phyloP scores from a whole-genome alignment of 2,113 vertebrate genomes.

The Crotalus viridis region DNA sequence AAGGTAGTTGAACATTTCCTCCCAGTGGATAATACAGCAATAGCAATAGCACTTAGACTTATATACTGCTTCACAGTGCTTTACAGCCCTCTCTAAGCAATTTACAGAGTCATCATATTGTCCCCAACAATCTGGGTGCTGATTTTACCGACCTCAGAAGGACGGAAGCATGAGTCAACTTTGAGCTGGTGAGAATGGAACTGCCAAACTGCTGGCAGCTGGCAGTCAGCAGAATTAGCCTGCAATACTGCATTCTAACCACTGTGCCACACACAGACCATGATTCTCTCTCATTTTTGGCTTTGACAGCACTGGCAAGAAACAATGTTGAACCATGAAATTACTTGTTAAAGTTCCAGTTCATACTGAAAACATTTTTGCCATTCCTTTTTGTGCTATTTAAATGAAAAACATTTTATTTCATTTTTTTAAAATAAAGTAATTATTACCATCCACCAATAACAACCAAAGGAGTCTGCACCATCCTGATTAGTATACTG shows the following conservation, averaged over 20 bases:
- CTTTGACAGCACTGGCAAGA: not conserved
- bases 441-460: not conserved
- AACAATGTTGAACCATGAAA: not conserved
- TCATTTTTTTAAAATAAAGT: not conserved
- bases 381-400: not conserved
- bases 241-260: not conserved
- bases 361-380: conserved; percentile 15
- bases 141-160: not conserved
- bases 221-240: not conserved
- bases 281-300: not conserved
- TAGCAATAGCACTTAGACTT: not conserved
- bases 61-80: not conserved
- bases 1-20: conserved; percentile 22
- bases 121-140: not conserved
- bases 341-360: not conserved
- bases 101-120: not conserved
- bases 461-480: not conserved
- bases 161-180: not conserved
- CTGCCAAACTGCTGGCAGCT: not conserved
- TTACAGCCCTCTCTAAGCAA: not conserved
- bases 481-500: not conserved
- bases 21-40: not conserved
- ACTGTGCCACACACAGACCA: not conserved
- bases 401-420: not conserved
- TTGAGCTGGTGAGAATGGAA: not conserved